Percentiles rank a stretch among this genome's conserved stretches.
These are phyloP conservation scores for Acanthis flammea DNA, from an alignment of 2,797 vertebrate genomes.

Conservation along the genomic window DNA sequence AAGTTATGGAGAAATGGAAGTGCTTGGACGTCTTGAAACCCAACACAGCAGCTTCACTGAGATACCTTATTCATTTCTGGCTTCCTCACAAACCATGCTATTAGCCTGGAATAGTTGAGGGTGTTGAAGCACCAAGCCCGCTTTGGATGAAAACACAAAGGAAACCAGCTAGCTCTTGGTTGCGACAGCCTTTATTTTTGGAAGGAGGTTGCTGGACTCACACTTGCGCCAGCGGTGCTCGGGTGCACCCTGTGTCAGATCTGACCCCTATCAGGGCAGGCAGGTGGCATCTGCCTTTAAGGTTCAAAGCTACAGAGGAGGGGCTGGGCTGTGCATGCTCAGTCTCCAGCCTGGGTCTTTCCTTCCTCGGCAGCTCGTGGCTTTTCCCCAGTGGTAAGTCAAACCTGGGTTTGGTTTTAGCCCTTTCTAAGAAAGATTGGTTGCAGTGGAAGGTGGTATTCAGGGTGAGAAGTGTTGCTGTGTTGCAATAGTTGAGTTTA, in stretches of 20 bases:
- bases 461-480: neutral
- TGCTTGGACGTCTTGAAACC: neutral
- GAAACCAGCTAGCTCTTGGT: neutral
- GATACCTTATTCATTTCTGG: neutral
- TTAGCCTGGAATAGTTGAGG: rapidly evolving
- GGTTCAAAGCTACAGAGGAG: neutral
- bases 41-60: neutral
- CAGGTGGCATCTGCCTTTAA: neutral
- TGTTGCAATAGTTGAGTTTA: neutral
- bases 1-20: neutral
- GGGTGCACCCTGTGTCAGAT: no score
- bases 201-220: neutral
- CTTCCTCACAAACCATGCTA: neutral
- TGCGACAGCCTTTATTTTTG: neutral
- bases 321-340: neutral
- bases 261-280: neutral
- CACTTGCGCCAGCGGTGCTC: rapidly evolving
- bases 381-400: neutral
- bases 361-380: neutral
- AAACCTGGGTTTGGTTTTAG: neutral
- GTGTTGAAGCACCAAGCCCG: neutral
- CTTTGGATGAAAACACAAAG: neutral
- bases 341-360: neutral
- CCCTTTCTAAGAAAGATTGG: neutral
- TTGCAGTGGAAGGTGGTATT: neutral